Conservation (phyloP, 2,113 vertebrate genomes). For the Etheostoma spectabile region DNA sequence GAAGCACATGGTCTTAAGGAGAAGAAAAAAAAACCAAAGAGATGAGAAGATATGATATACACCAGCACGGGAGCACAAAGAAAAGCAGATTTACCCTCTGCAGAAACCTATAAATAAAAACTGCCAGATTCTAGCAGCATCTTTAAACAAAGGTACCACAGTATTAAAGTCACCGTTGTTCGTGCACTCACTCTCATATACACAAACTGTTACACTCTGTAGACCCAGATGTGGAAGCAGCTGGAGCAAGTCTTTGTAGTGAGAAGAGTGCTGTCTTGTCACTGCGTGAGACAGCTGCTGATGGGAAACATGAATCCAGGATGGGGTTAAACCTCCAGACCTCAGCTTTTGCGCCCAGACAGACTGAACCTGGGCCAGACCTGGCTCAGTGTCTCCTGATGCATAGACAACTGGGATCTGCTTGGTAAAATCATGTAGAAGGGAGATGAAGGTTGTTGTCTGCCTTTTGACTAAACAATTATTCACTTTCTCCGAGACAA, state of each 20-base stretch:
- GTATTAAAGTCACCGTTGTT: constrained; percentile 13
- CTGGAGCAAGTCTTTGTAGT: constrained; percentile 68
- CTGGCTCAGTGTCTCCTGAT: constrained; percentile 48
- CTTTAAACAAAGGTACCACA: constrained; percentile 4
- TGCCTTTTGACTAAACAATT: not conserved
- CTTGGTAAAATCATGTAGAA: not conserved
- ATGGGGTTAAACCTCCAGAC: constrained; percentile 51
- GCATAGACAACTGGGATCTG: constrained; percentile 38
- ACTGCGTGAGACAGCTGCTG: constrained; percentile 59
- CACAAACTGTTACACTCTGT: constrained; percentile 42
- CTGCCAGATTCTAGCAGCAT: constrained; percentile 14
- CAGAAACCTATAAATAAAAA: constrained; percentile 32
- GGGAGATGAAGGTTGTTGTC: constrained; percentile 13
- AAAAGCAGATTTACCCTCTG: constrained; percentile 47
- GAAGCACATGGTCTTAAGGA: constrained; percentile 39
- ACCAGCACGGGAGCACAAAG: constrained; percentile 47
- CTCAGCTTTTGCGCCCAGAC: constrained; percentile 49
- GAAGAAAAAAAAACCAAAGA: constrained; percentile 44
- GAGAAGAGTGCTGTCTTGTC: constrained; percentile 61
- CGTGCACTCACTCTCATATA: constrained; percentile 5
- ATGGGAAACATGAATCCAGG: constrained; percentile 70
- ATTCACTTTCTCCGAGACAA: constrained; percentile 3
- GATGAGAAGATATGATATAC: constrained; percentile 56
- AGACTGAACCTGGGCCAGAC: constrained; percentile 50
- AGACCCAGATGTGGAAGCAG: constrained; percentile 67